These are phyloP conservation scores for Delphinus delphis DNA, from an alignment of 2,113 vertebrate genomes.

Conservation along the genomic window DNA sequence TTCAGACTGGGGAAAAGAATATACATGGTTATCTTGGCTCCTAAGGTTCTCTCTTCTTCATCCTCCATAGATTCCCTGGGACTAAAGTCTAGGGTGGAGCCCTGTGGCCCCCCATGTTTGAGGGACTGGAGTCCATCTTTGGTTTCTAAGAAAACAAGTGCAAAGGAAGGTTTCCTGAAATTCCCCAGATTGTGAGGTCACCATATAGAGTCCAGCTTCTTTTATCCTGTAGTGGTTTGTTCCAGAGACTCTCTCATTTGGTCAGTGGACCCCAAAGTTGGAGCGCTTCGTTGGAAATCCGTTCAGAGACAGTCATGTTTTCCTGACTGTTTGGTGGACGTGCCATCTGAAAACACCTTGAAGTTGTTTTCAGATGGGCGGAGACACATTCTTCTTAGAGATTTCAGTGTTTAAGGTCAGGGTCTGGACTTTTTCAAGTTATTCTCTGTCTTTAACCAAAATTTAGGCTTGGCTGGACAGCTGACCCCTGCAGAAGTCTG, in stretches of 20 bases:
- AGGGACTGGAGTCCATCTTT: background rate
- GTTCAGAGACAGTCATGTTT: background rate
- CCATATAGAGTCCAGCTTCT: background rate
- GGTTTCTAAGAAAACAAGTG: constrained; percentile 8
- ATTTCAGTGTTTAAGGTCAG: background rate
- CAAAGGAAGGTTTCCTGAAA: background rate
- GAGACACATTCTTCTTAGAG: background rate
- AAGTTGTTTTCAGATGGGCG: background rate
- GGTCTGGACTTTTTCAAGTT: background rate
- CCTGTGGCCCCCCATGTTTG: fast-evolving
- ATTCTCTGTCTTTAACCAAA: background rate
- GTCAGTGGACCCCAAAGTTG: background rate
- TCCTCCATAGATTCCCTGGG: background rate
- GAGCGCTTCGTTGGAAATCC: background rate
- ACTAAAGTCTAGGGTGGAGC: background rate
- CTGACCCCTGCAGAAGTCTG: background rate
- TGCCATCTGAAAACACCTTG: background rate
- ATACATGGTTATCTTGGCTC: background rate
- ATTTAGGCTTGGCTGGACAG: background rate
- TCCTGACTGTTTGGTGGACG: background rate
- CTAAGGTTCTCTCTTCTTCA: background rate
- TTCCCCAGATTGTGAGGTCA: background rate
- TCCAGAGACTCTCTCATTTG: background rate
- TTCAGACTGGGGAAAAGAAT: background rate
- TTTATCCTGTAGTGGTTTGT: background rate